Evolutionary conservation across 1,140 invertebrate genomes (phyloP).

Genomic region (Mya arenaria): DNA sequence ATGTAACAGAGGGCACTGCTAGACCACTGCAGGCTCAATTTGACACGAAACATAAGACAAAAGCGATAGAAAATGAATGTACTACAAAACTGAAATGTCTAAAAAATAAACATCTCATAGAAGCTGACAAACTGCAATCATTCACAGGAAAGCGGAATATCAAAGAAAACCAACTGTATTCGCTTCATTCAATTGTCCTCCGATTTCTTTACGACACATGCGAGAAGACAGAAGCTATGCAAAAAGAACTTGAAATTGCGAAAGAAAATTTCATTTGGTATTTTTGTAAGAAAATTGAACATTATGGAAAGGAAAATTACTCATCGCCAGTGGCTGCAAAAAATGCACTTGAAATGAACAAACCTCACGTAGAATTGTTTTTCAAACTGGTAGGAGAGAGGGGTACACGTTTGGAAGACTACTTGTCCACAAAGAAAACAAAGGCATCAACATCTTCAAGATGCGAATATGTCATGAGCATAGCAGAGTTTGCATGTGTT

Average conservation of each 20-base stretch:
- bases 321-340: not conserved
- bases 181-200: conserved; percentile 13
- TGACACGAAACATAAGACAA: too few relatives aligned
- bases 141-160: not conserved
- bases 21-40: too few relatives aligned
- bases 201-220: not conserved
- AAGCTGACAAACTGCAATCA: too few relatives aligned
- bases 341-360: not conserved
- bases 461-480: conserved; percentile 1
- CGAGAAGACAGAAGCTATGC: not conserved
- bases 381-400: conserved; percentile 5
- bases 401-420: not conserved
- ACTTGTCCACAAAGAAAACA: conserved; percentile 1
- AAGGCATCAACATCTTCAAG: not conserved
- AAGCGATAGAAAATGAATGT: too few relatives aligned
- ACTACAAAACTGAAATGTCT: too few relatives aligned
- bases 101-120: too few relatives aligned
- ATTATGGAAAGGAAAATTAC: not conserved
- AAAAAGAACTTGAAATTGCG: not conserved
- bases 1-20: not conserved
- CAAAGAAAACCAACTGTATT: not conserved
- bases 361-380: conserved; percentile 7
- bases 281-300: not conserved
- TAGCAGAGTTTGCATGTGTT: not conserved
- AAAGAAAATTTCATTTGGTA: conserved; percentile 1